phyloP scores from a whole-genome alignment of 2,888 invertebrate genomes.

The Lepidochitona cinerea region DNA sequence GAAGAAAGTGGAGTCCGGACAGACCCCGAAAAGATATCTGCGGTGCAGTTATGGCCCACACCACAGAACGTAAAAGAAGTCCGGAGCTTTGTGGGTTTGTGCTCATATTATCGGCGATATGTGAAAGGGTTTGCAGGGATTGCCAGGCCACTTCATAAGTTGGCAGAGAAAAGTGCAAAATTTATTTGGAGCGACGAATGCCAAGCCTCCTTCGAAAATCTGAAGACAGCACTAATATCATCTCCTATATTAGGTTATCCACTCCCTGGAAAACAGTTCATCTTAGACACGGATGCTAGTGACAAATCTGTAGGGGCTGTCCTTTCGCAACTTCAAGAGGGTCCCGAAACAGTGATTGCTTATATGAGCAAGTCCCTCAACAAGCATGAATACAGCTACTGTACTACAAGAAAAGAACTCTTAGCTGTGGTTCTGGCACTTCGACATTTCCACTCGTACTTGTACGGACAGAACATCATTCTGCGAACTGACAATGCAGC shows the following conservation, averaged over 20 bases:
- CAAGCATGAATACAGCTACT: slow-evolving; percentile 26
- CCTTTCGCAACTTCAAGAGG: slow-evolving; percentile 23
- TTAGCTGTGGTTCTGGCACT: slow-evolving; percentile 25
- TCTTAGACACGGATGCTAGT: slow-evolving; percentile 29
- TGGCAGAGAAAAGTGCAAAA: slow-evolving; percentile 12
- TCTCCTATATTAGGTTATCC: slow-evolving; percentile 19
- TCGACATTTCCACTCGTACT: slow-evolving; percentile 26
- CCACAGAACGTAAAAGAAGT: slow-evolving; percentile 16
- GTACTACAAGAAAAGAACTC: slow-evolving; percentile 26
- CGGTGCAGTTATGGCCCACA: slow-evolving; percentile 16
- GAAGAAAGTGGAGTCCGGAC: slow-evolving; percentile 16
- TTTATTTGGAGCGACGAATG: slow-evolving; percentile 21
- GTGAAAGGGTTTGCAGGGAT: slow-evolving; percentile 21
- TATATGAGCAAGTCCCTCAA: slow-evolving; percentile 26
- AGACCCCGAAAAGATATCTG: slow-evolving; percentile 15
- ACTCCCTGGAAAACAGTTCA: slow-evolving; percentile 9
- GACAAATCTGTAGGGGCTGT: slow-evolving; percentile 20
- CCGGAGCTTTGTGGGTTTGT: slow-evolving; percentile 20
- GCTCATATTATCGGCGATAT: slow-evolving; percentile 20
- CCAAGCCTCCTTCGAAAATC: slow-evolving; percentile 12
- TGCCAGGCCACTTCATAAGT: slow-evolving; percentile 23
- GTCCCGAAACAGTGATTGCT: slow-evolving; percentile 18
- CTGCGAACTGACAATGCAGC: slow-evolving; percentile 32
- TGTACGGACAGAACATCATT: slow-evolving; percentile 21
- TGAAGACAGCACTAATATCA: background rate